Conservation (phyloP, 1,140 invertebrate species). For the Brachionus angularis region DNA sequence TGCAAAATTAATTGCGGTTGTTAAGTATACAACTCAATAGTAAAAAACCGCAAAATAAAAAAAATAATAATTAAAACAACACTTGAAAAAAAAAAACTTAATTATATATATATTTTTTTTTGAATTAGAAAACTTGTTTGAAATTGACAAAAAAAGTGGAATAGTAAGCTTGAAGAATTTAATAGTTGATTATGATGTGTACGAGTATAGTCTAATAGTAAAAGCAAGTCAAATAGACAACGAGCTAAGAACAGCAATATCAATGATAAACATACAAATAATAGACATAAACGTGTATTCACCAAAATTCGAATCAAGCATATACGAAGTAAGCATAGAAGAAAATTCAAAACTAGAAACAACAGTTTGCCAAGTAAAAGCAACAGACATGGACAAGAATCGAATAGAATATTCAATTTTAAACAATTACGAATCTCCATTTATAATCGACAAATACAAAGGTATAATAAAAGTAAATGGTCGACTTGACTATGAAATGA, state of each 20-base stretch:
- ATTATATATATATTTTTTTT: not conserved
- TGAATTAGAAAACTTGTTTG: conserved; percentile 2
- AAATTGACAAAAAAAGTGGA: conserved; percentile 13
- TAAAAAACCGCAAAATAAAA: too few species aligned
- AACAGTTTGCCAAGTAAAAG: not conserved
- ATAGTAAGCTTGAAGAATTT: not conserved
- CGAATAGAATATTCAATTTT: conserved; percentile 3
- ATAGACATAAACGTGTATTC: not conserved
- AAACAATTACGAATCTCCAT: conserved; percentile 20
- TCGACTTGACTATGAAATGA: conserved; percentile 38
- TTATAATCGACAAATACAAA: conserved; percentile 11
- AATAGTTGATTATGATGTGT: not conserved
- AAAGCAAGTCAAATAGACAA: conserved; percentile 22
- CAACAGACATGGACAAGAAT: not conserved
- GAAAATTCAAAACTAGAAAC: not conserved
- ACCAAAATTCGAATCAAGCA: not conserved
- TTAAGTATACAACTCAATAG: too few species aligned
- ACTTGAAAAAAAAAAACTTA: not conserved
- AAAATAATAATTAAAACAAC: not conserved
- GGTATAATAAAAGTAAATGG: not conserved
- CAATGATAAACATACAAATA: not conserved
- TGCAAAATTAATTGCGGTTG: too few species aligned
- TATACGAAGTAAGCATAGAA: not conserved
- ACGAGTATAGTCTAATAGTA: conserved; percentile 10
- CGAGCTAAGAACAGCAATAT: not conserved